Evolutionary conservation across 2,113 vertebrate genomes (phyloP).

Genomic region (Phalacrocorax carbo): DNA sequence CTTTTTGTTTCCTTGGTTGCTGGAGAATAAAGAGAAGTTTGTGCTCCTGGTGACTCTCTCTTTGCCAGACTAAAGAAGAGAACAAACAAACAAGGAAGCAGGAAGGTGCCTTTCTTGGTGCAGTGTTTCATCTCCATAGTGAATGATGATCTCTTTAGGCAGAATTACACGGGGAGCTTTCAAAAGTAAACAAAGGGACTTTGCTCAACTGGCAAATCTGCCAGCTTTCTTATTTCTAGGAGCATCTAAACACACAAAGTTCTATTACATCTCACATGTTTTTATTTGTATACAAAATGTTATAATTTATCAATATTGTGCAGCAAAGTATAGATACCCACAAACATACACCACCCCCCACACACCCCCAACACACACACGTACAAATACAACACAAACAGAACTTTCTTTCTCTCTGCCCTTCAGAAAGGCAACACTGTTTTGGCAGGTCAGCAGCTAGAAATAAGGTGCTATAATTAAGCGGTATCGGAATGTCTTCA

Average conservation of each 20-base stretch:
- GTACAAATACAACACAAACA: conserved; percentile 49
- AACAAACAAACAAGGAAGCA: background rate
- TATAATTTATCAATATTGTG: conserved; percentile 70
- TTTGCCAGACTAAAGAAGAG: background rate
- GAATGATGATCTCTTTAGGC: background rate
- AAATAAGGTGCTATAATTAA: conserved; percentile 89
- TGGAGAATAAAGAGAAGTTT: background rate
- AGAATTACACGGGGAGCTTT: background rate
- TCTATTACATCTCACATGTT: conserved; percentile 27
- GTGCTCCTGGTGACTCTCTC: background rate
- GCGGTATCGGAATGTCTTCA: conserved; percentile 80
- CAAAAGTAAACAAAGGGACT: background rate
- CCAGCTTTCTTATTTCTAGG: background rate
- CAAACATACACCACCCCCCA: background rate
- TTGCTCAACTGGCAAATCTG: background rate
- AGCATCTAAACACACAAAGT: conserved; percentile 12
- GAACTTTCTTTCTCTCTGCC: conserved; percentile 45
- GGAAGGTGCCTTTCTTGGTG: background rate
- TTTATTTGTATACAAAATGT: conserved; percentile 82
- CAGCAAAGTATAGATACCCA: conserved; percentile 73
- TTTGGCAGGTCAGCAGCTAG: conserved; percentile 88
- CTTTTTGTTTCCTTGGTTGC: background rate
- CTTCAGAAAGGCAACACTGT: conserved; percentile 88
- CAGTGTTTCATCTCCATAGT: conserved; percentile 7
- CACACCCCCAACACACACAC: background rate